phyloP scores from a whole-genome alignment of 2,113 vertebrate species.

The Machaerirhynchus nigripectus region DNA sequence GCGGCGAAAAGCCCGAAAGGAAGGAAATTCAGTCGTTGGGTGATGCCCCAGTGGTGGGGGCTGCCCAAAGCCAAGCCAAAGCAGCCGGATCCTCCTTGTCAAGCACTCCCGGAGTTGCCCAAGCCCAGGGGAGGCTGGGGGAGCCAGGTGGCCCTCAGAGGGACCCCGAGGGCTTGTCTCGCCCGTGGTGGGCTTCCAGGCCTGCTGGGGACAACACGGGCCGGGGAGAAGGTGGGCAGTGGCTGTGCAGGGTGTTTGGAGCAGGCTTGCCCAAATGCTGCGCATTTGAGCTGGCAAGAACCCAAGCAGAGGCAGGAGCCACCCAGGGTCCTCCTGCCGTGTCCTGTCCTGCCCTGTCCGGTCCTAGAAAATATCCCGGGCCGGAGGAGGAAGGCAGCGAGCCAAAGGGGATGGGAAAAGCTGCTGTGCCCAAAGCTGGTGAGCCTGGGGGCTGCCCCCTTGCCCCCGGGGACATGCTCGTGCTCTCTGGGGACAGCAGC shows the following conservation, averaged over 20 bases:
- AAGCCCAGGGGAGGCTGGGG: not conserved
- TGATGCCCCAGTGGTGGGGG: not conserved
- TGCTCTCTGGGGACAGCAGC: not conserved
- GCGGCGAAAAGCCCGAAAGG: not conserved
- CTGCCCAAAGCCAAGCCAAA: constrained; percentile 14
- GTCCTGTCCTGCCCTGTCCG: not conserved
- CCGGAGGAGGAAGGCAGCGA: not conserved
- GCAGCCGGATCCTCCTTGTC: not conserved
- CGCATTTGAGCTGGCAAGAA: not conserved
- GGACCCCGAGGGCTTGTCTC: fast-evolving
- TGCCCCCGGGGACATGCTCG: fast-evolving
- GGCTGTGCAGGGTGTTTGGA: not conserved
- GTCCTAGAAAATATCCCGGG: not conserved
- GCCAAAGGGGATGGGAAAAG: not conserved
- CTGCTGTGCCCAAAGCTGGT: not conserved
- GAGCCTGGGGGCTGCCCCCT: not conserved
- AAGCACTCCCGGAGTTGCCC: fast-evolving
- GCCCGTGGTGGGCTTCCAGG: not conserved
- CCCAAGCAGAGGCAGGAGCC: not conserved
- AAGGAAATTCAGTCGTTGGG: constrained; percentile 21
- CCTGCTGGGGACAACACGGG: not conserved
- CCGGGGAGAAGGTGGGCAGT: not conserved
- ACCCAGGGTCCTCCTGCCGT: not conserved
- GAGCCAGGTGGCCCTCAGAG: not conserved
- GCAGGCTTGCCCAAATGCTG: not conserved